phyloP scores from a whole-genome alignment of 2,113 vertebrate genomes.

The Pseudorectes ferrugineus region DNA sequence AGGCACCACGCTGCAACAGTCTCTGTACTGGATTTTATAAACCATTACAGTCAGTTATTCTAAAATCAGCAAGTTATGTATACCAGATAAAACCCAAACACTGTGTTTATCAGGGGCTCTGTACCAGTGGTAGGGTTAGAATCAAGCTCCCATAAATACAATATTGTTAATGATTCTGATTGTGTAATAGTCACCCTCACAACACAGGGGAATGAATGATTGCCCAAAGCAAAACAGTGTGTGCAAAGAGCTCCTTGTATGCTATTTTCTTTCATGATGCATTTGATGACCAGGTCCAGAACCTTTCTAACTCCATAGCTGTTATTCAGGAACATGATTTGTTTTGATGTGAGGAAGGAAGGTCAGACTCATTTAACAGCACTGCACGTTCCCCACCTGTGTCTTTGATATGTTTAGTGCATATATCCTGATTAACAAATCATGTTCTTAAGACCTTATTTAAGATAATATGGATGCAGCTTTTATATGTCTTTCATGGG shows the following conservation, averaged over 20 bases:
- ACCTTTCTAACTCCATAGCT: not conserved
- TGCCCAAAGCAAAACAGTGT: not conserved
- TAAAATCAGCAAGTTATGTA: not conserved
- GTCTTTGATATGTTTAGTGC: not conserved
- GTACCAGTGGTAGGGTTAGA: not conserved
- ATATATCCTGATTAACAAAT: not conserved
- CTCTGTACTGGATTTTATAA: not conserved
- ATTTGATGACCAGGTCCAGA: not conserved
- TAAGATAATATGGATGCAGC: not conserved
- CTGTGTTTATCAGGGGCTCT: not conserved
- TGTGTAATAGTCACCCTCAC: not conserved
- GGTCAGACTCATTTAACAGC: not conserved
- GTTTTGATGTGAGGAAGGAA: not conserved
- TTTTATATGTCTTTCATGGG: not conserved
- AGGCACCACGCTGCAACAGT: not conserved
- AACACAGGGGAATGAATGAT: not conserved
- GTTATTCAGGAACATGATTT: not conserved
- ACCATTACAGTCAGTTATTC: not conserved
- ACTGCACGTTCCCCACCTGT: not conserved
- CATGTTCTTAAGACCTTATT: not conserved
- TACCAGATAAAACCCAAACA: not conserved
- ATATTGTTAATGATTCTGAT: not conserved
- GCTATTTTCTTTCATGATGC: not conserved
- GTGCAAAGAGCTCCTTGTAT: not conserved
- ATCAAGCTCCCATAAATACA: not conserved